A percentile compares a stretch with the other conserved stretches of the same genome.
Conservation (phyloP, 2,113 vertebrate species). For the Varanus komodoensis region DNA sequence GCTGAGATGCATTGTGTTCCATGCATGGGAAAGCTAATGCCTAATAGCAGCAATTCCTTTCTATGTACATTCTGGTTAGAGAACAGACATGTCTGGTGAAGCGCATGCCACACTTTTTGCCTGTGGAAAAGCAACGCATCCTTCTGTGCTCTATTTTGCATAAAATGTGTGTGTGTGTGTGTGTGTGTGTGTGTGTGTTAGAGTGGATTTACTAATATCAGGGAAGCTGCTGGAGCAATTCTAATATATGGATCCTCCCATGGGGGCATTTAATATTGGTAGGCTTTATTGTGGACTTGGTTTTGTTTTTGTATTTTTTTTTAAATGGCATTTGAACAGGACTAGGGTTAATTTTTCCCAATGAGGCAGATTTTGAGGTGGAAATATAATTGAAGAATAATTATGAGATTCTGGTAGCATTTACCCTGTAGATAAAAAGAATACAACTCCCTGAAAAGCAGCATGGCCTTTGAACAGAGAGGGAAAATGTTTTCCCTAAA, state of each 20-base stretch:
- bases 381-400: not conserved
- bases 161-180: not conserved
- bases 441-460: slow-evolving; percentile 12
- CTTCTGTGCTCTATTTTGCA: not conserved
- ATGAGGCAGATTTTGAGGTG: slow-evolving; percentile 19
- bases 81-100: slow-evolving; percentile 14
- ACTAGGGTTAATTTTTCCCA: not conserved
- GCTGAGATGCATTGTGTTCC: not conserved
- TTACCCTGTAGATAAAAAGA: not conserved
- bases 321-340: slow-evolving; percentile 1
- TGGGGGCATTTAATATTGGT: not conserved
- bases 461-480: slow-evolving; percentile 28
- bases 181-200: not conserved
- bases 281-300: accelerated
- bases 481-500: slow-evolving; percentile 39
- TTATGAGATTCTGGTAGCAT: slow-evolving; percentile 13
- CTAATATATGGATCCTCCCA: not conserved
- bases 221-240: slow-evolving; percentile 1
- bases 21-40: not conserved
- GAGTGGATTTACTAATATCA: not conserved
- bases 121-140: not conserved
- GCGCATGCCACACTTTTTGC: slow-evolving; percentile 24
- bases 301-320: not conserved
- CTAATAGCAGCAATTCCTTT: not conserved
- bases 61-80: not conserved